phyloP scores from a whole-genome alignment of 2,113 vertebrate genomes.

The Pica pica region DNA sequence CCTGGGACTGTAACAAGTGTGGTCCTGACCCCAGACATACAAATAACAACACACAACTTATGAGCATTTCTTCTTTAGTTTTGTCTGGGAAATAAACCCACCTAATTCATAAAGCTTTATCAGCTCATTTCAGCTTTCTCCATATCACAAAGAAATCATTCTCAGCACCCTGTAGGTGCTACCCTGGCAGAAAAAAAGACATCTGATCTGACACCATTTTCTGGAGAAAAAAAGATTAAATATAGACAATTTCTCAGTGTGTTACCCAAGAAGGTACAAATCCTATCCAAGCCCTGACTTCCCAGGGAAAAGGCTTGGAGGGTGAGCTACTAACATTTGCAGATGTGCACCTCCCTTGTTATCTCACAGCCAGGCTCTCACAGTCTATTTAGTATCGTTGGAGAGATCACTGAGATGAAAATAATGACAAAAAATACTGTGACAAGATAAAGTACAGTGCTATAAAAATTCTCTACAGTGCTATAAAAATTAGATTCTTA shows the following conservation, averaged over 20 bases:
- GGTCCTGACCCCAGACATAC: neutral
- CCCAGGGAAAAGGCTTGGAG: neutral
- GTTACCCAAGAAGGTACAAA: neutral
- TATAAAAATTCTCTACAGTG: constrained; percentile 70
- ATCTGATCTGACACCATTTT: neutral
- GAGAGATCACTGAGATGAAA: constrained; percentile 45
- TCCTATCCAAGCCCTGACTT: neutral
- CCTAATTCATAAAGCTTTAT: neutral
- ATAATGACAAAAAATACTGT: constrained; percentile 66
- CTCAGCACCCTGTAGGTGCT: neutral
- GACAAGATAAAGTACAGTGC: constrained; percentile 68
- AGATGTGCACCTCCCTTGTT: neutral
- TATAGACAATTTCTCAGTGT: neutral
- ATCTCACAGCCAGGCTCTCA: neutral
- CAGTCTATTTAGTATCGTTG: constrained; percentile 30
- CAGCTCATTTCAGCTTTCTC: neutral
- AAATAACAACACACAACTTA: neutral
- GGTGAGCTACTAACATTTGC: neutral
- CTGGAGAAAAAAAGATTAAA: neutral
- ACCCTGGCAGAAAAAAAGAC: neutral
- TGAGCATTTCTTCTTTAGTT: neutral
- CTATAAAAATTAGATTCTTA: constrained; percentile 71
- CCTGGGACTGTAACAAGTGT: neutral
- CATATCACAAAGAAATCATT: neutral
- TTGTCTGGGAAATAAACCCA: neutral